phyloP scores from a whole-genome alignment of 64 coral and sea anemone species.

The Orbicella faveolata region DNA sequence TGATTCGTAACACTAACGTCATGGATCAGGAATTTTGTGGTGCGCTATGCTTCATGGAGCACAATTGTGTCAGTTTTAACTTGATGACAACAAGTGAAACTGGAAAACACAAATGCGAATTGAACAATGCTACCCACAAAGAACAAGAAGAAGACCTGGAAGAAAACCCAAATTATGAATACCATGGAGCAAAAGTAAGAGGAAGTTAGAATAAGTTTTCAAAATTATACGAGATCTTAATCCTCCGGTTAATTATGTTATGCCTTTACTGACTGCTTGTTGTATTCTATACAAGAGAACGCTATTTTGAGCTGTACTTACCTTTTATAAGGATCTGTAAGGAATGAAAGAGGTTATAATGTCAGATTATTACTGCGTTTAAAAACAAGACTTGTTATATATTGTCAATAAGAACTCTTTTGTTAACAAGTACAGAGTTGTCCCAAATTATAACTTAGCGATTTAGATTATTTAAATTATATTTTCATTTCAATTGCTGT shows the following conservation, averaged over 20 bases:
- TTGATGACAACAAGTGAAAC: not conserved
- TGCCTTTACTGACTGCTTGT: no score
- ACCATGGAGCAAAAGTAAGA: not conserved
- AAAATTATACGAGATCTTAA: no score
- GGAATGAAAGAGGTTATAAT: no score
- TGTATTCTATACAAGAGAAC: no score
- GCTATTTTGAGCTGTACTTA: no score
- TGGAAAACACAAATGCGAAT: constrained; percentile 2
- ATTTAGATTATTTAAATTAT: not conserved
- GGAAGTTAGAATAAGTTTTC: no score
- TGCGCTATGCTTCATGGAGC: not conserved
- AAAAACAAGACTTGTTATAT: no score
- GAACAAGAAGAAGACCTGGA: not conserved
- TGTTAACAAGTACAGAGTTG: no score
- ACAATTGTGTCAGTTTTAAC: not conserved
- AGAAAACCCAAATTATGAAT: not conserved
- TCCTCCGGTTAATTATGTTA: not conserved
- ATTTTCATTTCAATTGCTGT: not conserved
- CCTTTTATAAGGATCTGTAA: no score
- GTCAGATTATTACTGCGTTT: no score
- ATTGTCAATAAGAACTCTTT: no score
- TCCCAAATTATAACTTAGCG: no score
- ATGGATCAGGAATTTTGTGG: not conserved
- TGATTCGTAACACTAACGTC: not conserved
- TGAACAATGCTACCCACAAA: not conserved